These are phyloP conservation scores for Plagodis pulveraria DNA, from an alignment of 2,888 invertebrate species.

Conservation along the genomic window DNA sequence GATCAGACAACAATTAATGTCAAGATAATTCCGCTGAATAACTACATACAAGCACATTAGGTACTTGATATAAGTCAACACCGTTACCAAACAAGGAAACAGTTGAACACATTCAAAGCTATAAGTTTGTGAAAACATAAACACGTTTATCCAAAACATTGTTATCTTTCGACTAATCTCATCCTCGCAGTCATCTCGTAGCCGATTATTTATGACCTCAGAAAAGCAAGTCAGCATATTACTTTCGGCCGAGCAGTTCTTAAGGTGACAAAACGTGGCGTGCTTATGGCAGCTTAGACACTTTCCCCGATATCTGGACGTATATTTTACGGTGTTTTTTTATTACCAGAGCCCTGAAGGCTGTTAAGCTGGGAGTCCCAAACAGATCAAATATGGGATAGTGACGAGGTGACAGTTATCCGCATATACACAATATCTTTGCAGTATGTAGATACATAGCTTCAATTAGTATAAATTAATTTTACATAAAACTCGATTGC, in stretches of 20 bases:
- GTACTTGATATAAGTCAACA: too few relatives aligned
- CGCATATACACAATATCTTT: too few relatives aligned
- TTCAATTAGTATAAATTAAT: too few relatives aligned
- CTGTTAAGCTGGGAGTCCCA: neutral
- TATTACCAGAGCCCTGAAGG: conserved; percentile 13
- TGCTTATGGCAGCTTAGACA: conserved; percentile 13
- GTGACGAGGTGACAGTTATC: too few relatives aligned
- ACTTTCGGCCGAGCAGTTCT: conserved; percentile 19
- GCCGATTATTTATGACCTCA: conserved; percentile 23
- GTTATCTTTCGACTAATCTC: conserved; percentile 15
- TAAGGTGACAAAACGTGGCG: conserved; percentile 8
- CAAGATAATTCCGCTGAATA: too few relatives aligned
- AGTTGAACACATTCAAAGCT: neutral
- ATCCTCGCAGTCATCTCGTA: neutral
- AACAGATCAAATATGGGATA: neutral
- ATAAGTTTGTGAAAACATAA: neutral
- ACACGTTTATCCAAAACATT: conserved; percentile 1
- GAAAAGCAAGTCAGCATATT: conserved; percentile 28
- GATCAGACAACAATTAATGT: too few relatives aligned
- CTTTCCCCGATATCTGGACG: conserved; percentile 20
- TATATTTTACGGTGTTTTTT: conserved; percentile 27
- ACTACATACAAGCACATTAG: too few relatives aligned
- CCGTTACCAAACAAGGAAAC: too few relatives aligned
- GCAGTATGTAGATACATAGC: too few relatives aligned
- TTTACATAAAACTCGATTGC: too few relatives aligned